Evolutionary conservation across 1,140 invertebrate species (phyloP).

Genomic region (Drosophila quadrilineata): DNA sequence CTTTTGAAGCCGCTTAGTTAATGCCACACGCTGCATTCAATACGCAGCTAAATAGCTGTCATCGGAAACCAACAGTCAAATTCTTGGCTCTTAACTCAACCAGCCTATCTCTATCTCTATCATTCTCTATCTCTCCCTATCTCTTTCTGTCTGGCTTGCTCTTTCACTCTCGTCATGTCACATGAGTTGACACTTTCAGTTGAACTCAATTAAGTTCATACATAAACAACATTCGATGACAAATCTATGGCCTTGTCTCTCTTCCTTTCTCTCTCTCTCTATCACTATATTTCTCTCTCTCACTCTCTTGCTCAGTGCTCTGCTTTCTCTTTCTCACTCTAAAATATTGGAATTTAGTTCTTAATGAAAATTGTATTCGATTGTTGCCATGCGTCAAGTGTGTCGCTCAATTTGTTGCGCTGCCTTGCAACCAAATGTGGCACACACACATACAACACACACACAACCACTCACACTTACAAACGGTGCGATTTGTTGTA

Average conservation of each 20-base stretch:
- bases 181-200: slow-evolving; percentile 75
- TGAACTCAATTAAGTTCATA: slow-evolving; percentile 71
- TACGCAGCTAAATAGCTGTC: slow-evolving; percentile 15
- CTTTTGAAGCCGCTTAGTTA: too few relatives aligned
- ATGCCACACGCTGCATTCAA: too few relatives aligned
- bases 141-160: slow-evolving; percentile 31
- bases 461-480: too few relatives aligned
- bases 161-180: slow-evolving; percentile 46
- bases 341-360: slow-evolving; percentile 34
- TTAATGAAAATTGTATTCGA: slow-evolving; percentile 67
- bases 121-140: neutral
- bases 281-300: neutral
- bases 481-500: slow-evolving; percentile 24
- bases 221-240: slow-evolving; percentile 68
- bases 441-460: too few relatives aligned
- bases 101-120: neutral
- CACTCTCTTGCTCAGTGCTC: neutral
- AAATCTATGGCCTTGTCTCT: slow-evolving; percentile 20
- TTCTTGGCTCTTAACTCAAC: neutral
- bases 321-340: neutral
- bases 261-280: neutral
- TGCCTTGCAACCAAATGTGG: neutral
- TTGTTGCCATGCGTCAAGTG: slow-evolving; percentile 54
- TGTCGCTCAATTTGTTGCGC: slow-evolving; percentile 46
- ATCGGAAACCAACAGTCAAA: slow-evolving; percentile 29